phyloP scores from a whole-genome alignment of 1,140 invertebrate species.

The Trichoplusia ni region DNA sequence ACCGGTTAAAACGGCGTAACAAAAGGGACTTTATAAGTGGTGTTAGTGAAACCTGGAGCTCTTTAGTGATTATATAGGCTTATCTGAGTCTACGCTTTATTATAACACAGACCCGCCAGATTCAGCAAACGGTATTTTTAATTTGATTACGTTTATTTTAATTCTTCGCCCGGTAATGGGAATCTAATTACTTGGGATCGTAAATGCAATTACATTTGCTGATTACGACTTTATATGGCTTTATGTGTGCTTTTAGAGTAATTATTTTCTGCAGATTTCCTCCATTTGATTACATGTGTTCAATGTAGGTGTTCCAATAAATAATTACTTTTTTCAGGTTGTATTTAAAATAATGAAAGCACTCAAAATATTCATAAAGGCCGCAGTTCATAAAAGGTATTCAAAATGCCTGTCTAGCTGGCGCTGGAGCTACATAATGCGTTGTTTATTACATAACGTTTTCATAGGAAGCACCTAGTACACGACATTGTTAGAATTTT shows the following conservation, averaged over 20 bases:
- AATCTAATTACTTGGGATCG: not conserved
- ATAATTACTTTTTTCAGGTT: no score
- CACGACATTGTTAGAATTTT: slow-evolving; percentile 69
- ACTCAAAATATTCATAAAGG: no score
- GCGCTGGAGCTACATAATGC: slow-evolving; percentile 25
- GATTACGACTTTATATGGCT: not conserved
- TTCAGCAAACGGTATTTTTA: not conserved
- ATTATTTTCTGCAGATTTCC: not conserved
- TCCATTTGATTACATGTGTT: no score
- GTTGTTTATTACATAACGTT: slow-evolving; percentile 48
- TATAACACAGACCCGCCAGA: not conserved
- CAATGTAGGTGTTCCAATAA: no score
- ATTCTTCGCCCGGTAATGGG: not conserved
- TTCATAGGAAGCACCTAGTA: slow-evolving; percentile 50
- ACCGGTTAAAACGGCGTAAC: slow-evolving; percentile 38
- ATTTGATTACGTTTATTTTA: slow-evolving; percentile 14
- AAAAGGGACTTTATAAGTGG: slow-evolving; percentile 37
- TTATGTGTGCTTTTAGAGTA: slow-evolving; percentile 1
- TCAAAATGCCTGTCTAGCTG: slow-evolving; percentile 35
- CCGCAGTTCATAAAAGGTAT: no score
- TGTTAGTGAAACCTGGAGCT: slow-evolving; percentile 29
- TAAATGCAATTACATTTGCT: slow-evolving; percentile 14
- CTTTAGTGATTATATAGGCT: slow-evolving; percentile 9
- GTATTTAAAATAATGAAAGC: no score
- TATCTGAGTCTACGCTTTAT: slow-evolving; percentile 9